Percentiles rank a stretch among this genome's conserved stretches.
Evolutionary conservation across 1,140 invertebrate species (phyloP).

Genomic region (Lethocerus indicus): DNA sequence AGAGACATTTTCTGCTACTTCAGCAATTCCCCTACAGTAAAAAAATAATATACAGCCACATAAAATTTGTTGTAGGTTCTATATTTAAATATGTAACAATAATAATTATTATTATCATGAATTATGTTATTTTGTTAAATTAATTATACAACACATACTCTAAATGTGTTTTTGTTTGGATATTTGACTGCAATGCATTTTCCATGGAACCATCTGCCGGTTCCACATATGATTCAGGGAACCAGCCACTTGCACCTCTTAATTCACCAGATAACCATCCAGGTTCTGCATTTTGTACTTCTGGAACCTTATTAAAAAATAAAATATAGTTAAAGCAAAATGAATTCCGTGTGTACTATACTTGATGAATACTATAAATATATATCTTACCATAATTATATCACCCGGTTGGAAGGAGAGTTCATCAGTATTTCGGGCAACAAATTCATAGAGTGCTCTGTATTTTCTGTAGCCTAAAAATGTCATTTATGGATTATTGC

Average conservation of each 20-base stretch:
- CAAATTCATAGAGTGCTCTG: conserved; percentile 86
- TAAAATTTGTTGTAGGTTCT: background rate
- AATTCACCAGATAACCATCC: conserved; percentile 94
- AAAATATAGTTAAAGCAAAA: background rate
- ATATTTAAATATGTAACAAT: background rate
- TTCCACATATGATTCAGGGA: conserved; percentile 93
- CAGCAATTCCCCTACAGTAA: conserved; percentile 40
- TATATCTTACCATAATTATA: conserved; percentile 55
- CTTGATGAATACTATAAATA: conserved; percentile 3
- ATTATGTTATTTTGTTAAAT: background rate
- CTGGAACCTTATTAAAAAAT: conserved; percentile 41
- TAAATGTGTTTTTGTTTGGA: conserved; percentile 20
- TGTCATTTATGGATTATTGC: too few relatives aligned
- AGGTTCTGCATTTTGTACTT: conserved; percentile 76
- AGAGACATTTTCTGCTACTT: conserved; percentile 55
- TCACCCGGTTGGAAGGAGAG: conserved; percentile 88
- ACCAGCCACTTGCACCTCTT: conserved; percentile 83
- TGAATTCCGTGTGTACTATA: background rate
- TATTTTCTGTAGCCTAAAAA: conserved; percentile 37
- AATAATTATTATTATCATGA: background rate
- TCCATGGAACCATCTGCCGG: conserved; percentile 35
- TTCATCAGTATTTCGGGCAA: conserved; percentile 82
- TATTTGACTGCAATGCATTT: conserved; percentile 12
- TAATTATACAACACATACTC: conserved; percentile 21
- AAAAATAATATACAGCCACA: conserved; percentile 6